Conservation (phyloP, 2,888 invertebrate species). For the Drosophila hamatofila region DNA sequence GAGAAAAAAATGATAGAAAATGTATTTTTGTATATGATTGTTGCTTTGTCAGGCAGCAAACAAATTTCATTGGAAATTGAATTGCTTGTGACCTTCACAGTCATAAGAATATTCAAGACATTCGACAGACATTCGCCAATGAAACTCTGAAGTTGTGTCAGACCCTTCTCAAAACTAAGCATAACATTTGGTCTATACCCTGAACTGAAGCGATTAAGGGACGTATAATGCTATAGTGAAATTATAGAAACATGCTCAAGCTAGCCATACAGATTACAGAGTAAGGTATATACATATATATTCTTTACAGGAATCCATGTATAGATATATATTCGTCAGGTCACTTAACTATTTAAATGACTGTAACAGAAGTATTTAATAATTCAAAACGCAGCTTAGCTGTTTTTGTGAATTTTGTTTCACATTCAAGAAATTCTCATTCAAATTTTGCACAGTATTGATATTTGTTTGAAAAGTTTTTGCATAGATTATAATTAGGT, state of each 20-base stretch:
- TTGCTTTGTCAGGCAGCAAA: not conserved
- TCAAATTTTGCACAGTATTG: not conserved
- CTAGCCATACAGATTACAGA: no score
- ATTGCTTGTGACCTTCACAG: not conserved
- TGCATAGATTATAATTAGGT: not conserved
- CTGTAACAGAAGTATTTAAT: no score
- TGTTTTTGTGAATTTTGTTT: no score
- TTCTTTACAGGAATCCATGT: no score
- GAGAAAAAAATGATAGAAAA: not conserved
- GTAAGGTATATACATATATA: not conserved
- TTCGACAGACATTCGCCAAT: conserved; percentile 13
- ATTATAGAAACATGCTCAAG: not conserved
- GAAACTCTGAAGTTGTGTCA: not conserved
- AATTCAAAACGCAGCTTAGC: no score
- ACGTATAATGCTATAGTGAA: no score
- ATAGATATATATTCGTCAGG: no score
- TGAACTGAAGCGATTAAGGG: not conserved
- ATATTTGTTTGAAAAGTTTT: not conserved
- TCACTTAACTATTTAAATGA: no score
- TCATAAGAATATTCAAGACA: not conserved
- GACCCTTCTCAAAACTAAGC: conserved; percentile 32
- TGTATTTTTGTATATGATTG: not conserved
- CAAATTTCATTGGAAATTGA: not conserved
- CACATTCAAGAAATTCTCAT: not conserved
- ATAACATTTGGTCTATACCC: no score